Base-by-base conservation (phyloP, 2,797 vertebrate genomes). In the Paramormyrops hopkinsi region DNA sequence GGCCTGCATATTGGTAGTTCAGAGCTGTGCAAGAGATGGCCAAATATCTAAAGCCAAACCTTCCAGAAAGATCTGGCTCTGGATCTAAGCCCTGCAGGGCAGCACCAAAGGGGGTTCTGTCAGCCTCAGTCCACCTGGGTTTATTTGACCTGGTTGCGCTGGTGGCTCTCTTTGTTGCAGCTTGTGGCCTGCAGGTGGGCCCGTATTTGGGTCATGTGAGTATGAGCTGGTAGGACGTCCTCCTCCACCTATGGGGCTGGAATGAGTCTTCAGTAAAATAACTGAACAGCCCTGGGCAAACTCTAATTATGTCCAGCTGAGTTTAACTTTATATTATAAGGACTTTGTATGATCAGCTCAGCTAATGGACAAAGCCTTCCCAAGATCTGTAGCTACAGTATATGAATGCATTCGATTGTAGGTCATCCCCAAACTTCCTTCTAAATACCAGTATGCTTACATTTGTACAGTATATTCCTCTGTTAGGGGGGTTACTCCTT, bases 51-150 rank as follows among this genome's bases (percentile, higher is more conserved):
- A 82, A 46, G 41, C 76, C 76, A 46, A 46, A 46, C 41, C 41
- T 46, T 82, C 41, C 76, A 44, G 41, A 46, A 46, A 82, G 41
- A n/a, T 82, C 41, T 46, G 76, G 76, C 76, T 82, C 14, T 44
- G 14, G 37, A 82, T 82, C 76, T 46, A 46, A 82, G 76, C 76
- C 76, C 76, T 8, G 37, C 76, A 82, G 76, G 41, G 41, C 76
- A 82, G 76, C 76, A 82, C 76, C 76, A 44, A 44, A 46, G 76
- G 76, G 76, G 76, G 76, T 37, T 82, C 17, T n/a, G 76, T 82
- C 76, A n/a, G 76, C 37, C 19, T 46, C 19, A 44, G 76, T 46
- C 76, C 37, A 44, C 76, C 76, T 46, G 41, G 41, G 76, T 46
- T 82, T n/a, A 82, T 82, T 19, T 82, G 76, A 82, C 76, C 76